These are phyloP conservation scores for Hyppa rectilinea DNA, from an alignment of 2,888 invertebrate genomes.

Conservation along the genomic window DNA sequence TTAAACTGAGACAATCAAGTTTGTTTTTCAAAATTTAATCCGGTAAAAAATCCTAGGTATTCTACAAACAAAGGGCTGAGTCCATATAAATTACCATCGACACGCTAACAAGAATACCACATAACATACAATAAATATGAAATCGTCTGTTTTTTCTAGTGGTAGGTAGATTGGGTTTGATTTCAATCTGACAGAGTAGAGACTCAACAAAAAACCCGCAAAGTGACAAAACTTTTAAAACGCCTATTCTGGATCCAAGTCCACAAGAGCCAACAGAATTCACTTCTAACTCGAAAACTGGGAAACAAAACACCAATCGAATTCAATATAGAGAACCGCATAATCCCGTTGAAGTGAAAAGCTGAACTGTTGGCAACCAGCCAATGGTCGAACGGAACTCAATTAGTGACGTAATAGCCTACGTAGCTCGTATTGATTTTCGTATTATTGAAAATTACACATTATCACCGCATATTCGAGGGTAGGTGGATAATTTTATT, in stretches of 20 bases:
- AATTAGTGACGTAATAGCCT: constrained; percentile 82
- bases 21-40: no score
- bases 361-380: constrained; percentile 74
- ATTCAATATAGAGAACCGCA: constrained; percentile 69
- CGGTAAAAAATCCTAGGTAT: no score
- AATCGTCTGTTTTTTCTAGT: no score
- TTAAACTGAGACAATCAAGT: neutral
- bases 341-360: constrained; percentile 84
- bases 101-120: no score
- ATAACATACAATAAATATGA: no score
- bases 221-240: constrained; percentile 26
- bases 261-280: constrained; percentile 40
- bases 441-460: constrained; percentile 69
- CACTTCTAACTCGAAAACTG: constrained; percentile 58
- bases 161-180: no score
- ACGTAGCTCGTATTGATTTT: constrained; percentile 71
- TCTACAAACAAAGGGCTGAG: no score
- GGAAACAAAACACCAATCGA: constrained; percentile 64
- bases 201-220: neutral
- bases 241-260: constrained; percentile 37
- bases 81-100: no score
- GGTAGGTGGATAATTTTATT: constrained; percentile 51
- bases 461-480: constrained; percentile 58
- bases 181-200: no score
- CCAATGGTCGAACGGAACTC: constrained; percentile 70